Evolutionary conservation across 2,797 vertebrate genomes (phyloP), one percentile per base, ranked within the genome.

Genomic region (Macropodus opercularis): DNA sequence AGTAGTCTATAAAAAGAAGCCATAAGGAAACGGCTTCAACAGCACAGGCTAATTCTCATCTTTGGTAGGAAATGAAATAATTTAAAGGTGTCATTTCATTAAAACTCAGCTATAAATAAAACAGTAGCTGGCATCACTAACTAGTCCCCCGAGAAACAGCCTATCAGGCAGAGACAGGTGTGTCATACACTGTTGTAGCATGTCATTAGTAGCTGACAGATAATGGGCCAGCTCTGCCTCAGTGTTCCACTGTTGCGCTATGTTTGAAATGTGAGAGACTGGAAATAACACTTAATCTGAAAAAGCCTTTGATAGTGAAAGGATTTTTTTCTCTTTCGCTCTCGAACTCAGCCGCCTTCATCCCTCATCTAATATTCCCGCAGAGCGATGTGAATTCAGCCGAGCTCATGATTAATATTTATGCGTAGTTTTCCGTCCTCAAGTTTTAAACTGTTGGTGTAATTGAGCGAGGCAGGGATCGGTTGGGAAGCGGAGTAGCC

Each of bases 91-190:
- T 84, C 62, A 77, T 84, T 77, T 80, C 79, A 87, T 87, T 88
- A 86, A 78, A 85, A 83, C 54, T 2, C 15, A 4, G 76, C 84
- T 90, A 88, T 90, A 90, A 92, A 91, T 89, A 91, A 88, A 86
- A 60, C 55, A 64, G 72, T 13, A 67, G 72, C 80, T 77, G 75
- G 80, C 81, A 66, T 86, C 50, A 21, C 81, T 86, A 87, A 89
- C 86, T 87, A 81, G 86, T 82, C 87, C 69, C 88, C 56, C 32
- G 87, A 85, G 89, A 73, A 58, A 62, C 55, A 57, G 69, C 84
- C 75, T 69, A 80, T 79, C 75, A 85, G 65, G 70, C 67, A 63
- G 49, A 78, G 68, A 79, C 83, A 86, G 85, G 85, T 85, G 74
- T 70, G 68, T 77, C 52, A 53, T 18, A 50, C 40, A 17, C 55